phyloP scores from a whole-genome alignment of 2,797 vertebrate species.

The Ibycter americanus region DNA sequence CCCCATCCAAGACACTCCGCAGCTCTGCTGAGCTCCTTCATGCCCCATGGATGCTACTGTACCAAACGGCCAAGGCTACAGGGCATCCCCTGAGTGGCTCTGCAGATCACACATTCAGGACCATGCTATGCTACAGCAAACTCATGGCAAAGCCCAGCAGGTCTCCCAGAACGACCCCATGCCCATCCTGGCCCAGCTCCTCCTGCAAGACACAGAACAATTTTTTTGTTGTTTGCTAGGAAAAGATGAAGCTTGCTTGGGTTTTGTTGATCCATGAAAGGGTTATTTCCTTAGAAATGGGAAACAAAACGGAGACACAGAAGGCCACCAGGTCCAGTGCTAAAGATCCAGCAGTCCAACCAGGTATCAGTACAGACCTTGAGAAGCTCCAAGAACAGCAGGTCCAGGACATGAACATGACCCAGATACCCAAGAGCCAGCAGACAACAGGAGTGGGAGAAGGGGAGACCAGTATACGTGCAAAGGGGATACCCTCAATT shows the following conservation, averaged over 20 bases:
- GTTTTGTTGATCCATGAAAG: not conserved
- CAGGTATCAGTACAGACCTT: not conserved
- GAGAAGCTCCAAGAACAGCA: not conserved
- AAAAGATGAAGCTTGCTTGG: not conserved
- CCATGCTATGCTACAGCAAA: accelerated
- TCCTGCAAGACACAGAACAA: not conserved
- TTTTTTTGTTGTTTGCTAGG: not conserved
- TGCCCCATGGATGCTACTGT: not conserved
- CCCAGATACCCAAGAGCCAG: not conserved
- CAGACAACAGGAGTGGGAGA: not conserved
- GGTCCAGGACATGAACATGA: not conserved
- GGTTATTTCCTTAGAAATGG: not conserved
- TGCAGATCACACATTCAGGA: not conserved
- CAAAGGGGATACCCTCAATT: not conserved
- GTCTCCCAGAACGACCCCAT: not conserved
- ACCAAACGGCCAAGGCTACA: not conserved
- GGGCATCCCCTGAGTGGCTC: not conserved
- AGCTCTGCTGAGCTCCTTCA: not conserved
- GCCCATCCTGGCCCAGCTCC: not conserved
- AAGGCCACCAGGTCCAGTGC: not conserved
- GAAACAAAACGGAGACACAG: not conserved
- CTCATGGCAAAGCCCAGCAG: not conserved
- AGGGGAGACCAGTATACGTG: not conserved
- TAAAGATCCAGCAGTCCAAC: not conserved
- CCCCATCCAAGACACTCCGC: not conserved